phyloP scores from a whole-genome alignment of 2,113 vertebrate genomes.

The Terrapene triunguis region DNA sequence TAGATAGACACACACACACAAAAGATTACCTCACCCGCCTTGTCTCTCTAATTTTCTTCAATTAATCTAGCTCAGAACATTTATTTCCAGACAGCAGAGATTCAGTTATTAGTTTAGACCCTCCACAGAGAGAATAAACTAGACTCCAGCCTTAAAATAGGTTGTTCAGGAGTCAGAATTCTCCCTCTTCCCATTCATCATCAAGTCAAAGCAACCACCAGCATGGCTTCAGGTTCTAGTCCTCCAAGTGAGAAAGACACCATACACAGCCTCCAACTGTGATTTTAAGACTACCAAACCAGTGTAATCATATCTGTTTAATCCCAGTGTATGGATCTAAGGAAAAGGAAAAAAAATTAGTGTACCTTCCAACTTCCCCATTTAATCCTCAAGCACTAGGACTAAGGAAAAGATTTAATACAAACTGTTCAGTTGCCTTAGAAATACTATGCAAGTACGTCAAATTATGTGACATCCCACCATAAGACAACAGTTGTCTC shows the following conservation, averaged over 20 bases:
- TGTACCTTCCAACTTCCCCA: fast-evolving
- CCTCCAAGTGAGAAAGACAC: background rate
- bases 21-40: background rate
- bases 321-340: background rate
- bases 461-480: background rate
- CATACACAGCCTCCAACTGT: background rate
- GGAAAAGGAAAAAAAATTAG: fast-evolving
- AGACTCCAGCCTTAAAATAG: background rate
- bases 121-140: background rate
- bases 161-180: background rate
- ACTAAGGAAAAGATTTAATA: background rate
- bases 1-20: too few relatives aligned
- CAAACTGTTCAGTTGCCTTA: background rate
- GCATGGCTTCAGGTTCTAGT: background rate
- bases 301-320: background rate
- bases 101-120: background rate
- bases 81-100: background rate
- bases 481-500: background rate
- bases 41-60: background rate
- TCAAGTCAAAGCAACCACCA: background rate
- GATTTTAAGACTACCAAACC: background rate
- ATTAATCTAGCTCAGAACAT: background rate
- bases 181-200: background rate
- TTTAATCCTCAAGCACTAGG: background rate
- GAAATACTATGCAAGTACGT: background rate